These are phyloP conservation scores for Paramormyrops hopkinsi DNA, from an alignment of 2,797 vertebrate genomes.

Conservation along the genomic window DNA sequence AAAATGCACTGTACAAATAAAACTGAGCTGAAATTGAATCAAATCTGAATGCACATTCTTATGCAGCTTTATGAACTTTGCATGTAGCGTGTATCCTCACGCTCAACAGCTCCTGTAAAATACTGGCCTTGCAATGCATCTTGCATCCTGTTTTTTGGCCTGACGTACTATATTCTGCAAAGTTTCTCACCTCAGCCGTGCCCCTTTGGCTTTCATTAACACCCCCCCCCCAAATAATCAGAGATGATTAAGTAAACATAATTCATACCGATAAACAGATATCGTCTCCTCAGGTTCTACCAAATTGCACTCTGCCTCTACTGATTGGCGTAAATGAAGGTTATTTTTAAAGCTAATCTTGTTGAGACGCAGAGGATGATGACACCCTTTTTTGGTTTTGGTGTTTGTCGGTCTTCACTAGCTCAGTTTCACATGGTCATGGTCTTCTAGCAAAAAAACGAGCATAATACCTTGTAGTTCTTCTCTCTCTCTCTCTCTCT, in stretches of 20 bases:
- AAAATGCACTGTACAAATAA: not conserved
- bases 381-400: not conserved
- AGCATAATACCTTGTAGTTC: not conserved
- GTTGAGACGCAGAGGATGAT: not conserved
- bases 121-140: not conserved
- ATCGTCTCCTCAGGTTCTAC: not conserved
- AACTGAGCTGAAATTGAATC: not conserved
- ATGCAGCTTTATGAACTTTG: not conserved
- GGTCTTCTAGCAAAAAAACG: not conserved
- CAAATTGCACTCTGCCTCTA: not conserved
- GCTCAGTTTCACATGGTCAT: not conserved
- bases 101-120: not conserved
- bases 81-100: not conserved
- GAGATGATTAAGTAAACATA: not conserved
- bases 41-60: not conserved
- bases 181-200: not conserved
- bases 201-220: not conserved
- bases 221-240: not conserved
- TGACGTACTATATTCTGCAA: not conserved
- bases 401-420: not conserved
- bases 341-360: not conserved
- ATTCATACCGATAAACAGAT: not conserved
- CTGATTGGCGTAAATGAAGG: not conserved
- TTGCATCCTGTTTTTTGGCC: too few relatives aligned
- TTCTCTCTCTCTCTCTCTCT: not conserved